These are phyloP conservation scores for Manacus vitellinus DNA, from an alignment of 2,113 vertebrate genomes.

Conservation along the genomic window DNA sequence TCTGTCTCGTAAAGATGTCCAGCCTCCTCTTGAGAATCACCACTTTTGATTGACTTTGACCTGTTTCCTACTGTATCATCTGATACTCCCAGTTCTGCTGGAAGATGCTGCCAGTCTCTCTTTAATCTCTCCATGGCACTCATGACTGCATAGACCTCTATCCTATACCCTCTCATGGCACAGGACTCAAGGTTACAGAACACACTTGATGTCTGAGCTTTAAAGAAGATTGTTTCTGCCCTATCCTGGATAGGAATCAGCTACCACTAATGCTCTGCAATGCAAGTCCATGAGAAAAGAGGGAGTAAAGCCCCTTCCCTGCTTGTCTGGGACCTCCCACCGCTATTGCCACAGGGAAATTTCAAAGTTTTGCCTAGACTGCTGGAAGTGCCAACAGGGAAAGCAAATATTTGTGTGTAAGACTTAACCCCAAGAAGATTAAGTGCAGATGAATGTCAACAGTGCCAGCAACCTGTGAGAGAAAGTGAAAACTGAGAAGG, in stretches of 20 bases:
- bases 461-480: slow-evolving; percentile 62
- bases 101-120: neutral
- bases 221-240: neutral
- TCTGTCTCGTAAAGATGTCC: neutral
- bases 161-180: neutral
- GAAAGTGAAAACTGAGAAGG: slow-evolving; percentile 58
- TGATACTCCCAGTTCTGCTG: neutral
- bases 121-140: neutral
- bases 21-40: neutral
- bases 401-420: slow-evolving; percentile 67
- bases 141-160: neutral
- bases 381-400: slow-evolving; percentile 51
- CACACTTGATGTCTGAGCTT: neutral
- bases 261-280: neutral
- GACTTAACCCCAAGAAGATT: slow-evolving; percentile 59
- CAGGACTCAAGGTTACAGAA: neutral
- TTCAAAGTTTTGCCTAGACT: slow-evolving; percentile 54
- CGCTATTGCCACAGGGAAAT: slow-evolving; percentile 44
- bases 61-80: neutral
- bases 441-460: slow-evolving; percentile 64
- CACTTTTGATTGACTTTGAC: neutral
- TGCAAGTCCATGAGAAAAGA: neutral
- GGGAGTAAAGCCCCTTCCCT: slow-evolving; percentile 15
- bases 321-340: slow-evolving; percentile 63
- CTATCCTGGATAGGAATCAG: neutral